phyloP scores from a whole-genome alignment of 1,140 invertebrate genomes.

The Harlomillsia oculata region DNA sequence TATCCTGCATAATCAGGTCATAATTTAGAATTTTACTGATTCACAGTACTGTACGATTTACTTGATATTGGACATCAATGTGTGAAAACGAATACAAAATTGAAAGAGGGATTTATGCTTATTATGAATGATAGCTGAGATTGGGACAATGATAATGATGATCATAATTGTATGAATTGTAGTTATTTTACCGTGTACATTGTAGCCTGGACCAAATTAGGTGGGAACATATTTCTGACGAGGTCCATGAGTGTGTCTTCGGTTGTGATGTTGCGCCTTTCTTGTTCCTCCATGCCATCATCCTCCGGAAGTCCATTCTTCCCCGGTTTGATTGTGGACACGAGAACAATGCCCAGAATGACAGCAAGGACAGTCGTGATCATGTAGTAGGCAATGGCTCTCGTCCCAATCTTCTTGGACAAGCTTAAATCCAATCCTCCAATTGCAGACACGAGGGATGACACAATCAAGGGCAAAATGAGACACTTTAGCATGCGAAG shows the following conservation, averaged over 20 bases:
- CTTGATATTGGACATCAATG: too few species aligned
- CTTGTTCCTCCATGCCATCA: slow-evolving; percentile 37
- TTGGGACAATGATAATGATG: background rate
- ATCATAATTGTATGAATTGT: background rate
- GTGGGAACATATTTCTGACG: slow-evolving; percentile 81
- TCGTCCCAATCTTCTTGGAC: slow-evolving; percentile 54
- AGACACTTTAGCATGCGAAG: slow-evolving; percentile 53
- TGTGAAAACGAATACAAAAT: too few species aligned
- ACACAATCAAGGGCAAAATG: slow-evolving; percentile 54
- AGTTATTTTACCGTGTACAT: slow-evolving; percentile 5
- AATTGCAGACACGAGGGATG: slow-evolving; percentile 51
- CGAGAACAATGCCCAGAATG: slow-evolving; percentile 60
- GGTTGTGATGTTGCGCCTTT: slow-evolving; percentile 41
- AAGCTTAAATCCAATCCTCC: slow-evolving; percentile 50
- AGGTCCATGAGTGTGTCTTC: slow-evolving; percentile 52
- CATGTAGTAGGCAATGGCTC: slow-evolving; percentile 65
- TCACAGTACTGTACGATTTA: too few species aligned
- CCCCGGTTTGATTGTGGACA: slow-evolving; percentile 60
- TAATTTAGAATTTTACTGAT: too few species aligned
- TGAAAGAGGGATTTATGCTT: too few species aligned
- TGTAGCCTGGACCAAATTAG: slow-evolving; percentile 77
- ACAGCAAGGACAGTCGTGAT: slow-evolving; percentile 65
- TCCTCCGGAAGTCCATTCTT: slow-evolving; percentile 31
- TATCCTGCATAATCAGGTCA: too few species aligned
- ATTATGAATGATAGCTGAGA: too few species aligned